Evolutionary conservation across 2,888 invertebrate genomes (phyloP).

Genomic region (Pterostichus madidus): DNA sequence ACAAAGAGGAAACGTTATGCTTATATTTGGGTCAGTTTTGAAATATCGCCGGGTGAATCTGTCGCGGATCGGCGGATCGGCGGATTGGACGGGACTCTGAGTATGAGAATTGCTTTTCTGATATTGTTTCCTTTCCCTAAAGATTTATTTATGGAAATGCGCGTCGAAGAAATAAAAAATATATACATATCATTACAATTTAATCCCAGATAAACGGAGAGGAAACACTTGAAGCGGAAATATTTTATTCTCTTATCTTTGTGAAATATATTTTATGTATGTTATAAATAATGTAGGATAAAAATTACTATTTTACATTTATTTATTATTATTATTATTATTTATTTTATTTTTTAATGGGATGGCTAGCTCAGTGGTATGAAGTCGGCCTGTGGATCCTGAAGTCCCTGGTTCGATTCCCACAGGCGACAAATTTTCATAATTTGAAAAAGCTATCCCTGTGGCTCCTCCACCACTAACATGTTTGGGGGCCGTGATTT

Average conservation of each 20-base stretch:
- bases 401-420: too few relatives aligned
- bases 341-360: too few relatives aligned
- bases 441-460: too few relatives aligned
- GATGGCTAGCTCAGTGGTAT: too few relatives aligned
- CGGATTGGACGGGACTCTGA: not conserved
- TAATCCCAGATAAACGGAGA: conserved; percentile 17
- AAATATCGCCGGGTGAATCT: conserved; percentile 38
- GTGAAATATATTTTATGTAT: too few relatives aligned
- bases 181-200: conserved; percentile 34
- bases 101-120: conserved; percentile 15
- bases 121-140: conserved; percentile 30
- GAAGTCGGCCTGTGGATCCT: too few relatives aligned
- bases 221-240: not conserved
- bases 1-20: conserved; percentile 55
- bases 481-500: too few relatives aligned
- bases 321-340: too few relatives aligned
- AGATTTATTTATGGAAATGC: conserved; percentile 41
- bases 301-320: too few relatives aligned
- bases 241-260: not conserved
- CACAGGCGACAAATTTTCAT: too few relatives aligned
- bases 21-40: conserved; percentile 58
- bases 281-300: too few relatives aligned
- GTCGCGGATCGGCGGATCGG: conserved; percentile 7
- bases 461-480: too few relatives aligned
- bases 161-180: conserved; percentile 14